Conservation (phyloP, 2,797 vertebrate genomes). For the Apodemus agrarius region DNA sequence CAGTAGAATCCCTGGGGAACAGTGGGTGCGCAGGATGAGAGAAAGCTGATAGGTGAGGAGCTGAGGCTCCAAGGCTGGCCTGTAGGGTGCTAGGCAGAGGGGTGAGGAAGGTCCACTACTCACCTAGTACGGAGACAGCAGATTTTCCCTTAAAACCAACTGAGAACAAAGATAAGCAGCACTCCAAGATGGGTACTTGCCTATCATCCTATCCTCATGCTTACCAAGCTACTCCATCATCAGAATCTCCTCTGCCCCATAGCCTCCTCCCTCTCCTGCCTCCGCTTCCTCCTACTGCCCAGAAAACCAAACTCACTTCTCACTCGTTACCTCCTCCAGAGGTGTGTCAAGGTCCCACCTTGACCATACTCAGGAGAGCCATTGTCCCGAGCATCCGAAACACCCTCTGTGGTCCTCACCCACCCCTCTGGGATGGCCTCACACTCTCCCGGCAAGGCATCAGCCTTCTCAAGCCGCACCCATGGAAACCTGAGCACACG, state of each 20-base stretch:
- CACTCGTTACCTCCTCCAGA: constrained; percentile 6
- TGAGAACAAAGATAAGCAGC: background rate
- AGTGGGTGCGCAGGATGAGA: background rate
- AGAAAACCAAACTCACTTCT: constrained; percentile 29
- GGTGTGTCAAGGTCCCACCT: constrained; percentile 15
- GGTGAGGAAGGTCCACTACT: background rate
- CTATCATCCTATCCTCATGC: no score
- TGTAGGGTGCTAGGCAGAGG: background rate
- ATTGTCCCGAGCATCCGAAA: background rate
- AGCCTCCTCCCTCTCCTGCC: no score
- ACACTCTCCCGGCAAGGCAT: background rate
- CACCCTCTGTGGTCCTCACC: background rate
- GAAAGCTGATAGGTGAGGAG: background rate
- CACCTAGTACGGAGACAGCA: background rate
- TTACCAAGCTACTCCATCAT: background rate
- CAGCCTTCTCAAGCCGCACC: background rate
- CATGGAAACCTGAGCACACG: background rate
- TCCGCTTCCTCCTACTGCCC: background rate
- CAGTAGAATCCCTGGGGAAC: background rate
- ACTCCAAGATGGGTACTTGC: background rate
- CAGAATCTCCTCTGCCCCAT: background rate
- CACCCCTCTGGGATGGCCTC: background rate
- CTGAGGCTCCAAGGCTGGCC: background rate
- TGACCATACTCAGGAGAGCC: background rate
- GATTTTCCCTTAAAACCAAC: background rate